phyloP scores from a whole-genome alignment of 1,140 invertebrate genomes.

The Drosophila pachea region DNA sequence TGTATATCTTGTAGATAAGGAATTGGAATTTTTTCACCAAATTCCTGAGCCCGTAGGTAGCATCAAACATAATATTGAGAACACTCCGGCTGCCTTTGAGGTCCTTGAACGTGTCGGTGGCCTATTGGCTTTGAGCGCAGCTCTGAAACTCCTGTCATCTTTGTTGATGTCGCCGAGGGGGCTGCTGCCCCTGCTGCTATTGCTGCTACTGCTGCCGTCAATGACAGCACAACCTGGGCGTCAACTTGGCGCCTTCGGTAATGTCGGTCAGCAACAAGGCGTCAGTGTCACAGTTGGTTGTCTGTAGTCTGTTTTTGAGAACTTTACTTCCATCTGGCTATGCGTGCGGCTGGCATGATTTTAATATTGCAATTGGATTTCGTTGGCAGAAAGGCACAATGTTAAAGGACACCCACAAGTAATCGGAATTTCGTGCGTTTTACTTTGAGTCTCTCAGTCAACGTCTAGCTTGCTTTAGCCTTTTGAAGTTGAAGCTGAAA shows the following conservation, averaged over 20 bases:
- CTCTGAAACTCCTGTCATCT: background rate
- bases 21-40: constrained; percentile 63
- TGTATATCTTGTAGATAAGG: constrained; percentile 34
- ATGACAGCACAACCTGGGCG: constrained; percentile 52
- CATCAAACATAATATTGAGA: constrained; percentile 63
- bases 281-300: constrained; percentile 62
- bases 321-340: constrained; percentile 43
- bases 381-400: constrained; percentile 27
- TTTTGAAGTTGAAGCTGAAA: constrained; percentile 49
- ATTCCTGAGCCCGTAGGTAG: constrained; percentile 33
- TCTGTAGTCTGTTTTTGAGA: constrained; percentile 55
- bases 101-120: constrained; percentile 66
- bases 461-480: constrained; percentile 16
- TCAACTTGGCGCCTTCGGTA: constrained; percentile 59
- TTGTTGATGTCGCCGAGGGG: too few relatives aligned
- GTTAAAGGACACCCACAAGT: constrained; percentile 48
- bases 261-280: constrained; percentile 58
- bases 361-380: constrained; percentile 76
- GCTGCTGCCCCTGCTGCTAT: too few relatives aligned
- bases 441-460: constrained; percentile 42
- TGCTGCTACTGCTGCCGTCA: too few relatives aligned
- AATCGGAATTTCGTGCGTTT: constrained; percentile 71
- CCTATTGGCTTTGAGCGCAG: constrained; percentile 15
- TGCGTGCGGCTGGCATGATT: constrained; percentile 52
- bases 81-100: constrained; percentile 46